Evolutionary conservation across 2,113 vertebrate species (phyloP), one percentile per base, ranked within the genome.

Genomic region (Notarius quadriscutis): DNA sequence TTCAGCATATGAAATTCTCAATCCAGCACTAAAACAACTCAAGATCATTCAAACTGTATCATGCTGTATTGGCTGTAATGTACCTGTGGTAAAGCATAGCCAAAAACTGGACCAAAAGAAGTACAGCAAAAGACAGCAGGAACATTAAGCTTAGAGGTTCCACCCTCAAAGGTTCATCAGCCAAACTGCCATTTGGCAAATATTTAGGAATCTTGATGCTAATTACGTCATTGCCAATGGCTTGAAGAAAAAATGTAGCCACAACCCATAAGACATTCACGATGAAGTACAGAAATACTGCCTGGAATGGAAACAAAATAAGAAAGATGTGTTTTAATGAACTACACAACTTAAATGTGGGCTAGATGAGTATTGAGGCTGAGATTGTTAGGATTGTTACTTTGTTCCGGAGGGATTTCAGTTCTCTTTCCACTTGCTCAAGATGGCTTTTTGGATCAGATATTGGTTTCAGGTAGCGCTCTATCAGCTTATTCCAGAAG

Each of bases 51-150:
- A 41, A 20, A 71, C 14, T 50, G 15, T 7, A 27, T 63, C 74
- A 80, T 34, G n/a, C 15, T n/a, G 27, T n/a, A 63, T 69, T 48
- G 9, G 20, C 7, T 34, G 7, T 67, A 18, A 50, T n/a, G 17
- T 93, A 96, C 95, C 95, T 95, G 94, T 96, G 95, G 91, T 96
- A 96, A 57, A 96, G 93, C 95, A 96, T 96, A 34, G 95, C 94
- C 86, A 95, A 22, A 89, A 96, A 95, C 91, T 96, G 95, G 84
- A 96, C 20, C 4, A 95, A 0, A 15, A 96, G 93, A 84, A 96
- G 94, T 72, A 95, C 0, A 18, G 95, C 95, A 84, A 96, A 96
- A 4, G 95, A 95, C 80, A 95, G 74, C 90, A 96, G 92, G 89
- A 96, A 96, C 95, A 96, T 96, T 90, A 96, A 90, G 84, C 95